Percentiles rank a stretch among this genome's conserved stretches.
phyloP scores from a whole-genome alignment of 2,113 vertebrate genomes.

The Tupaia tana region DNA sequence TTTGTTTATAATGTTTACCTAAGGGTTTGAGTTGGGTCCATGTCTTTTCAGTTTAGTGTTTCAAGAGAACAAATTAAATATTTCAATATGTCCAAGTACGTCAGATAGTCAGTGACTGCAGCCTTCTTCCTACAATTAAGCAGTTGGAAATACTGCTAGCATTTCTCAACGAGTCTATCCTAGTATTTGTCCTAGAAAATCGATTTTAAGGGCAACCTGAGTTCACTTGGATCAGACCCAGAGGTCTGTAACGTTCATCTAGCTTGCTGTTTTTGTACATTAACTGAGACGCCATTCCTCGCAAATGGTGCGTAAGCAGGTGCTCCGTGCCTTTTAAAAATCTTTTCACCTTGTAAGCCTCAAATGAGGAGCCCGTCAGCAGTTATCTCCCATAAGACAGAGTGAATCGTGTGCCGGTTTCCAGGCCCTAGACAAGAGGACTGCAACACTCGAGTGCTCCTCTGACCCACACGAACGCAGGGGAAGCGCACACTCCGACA shows the following conservation, averaged over 20 bases:
- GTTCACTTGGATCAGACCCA: constrained; percentile 35
- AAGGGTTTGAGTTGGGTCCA: constrained; percentile 1
- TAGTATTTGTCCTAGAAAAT: constrained; percentile 44
- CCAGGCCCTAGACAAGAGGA: neutral
- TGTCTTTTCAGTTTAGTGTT: constrained; percentile 31
- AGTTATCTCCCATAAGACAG: neutral
- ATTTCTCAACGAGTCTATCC: constrained; percentile 17
- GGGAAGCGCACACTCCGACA: constrained; percentile 12
- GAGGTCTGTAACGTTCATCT: neutral
- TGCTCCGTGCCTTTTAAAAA: no score
- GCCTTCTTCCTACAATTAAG: constrained; percentile 32
- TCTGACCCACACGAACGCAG: constrained; percentile 12
- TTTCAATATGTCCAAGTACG: constrained; percentile 42
- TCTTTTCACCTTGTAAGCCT: neutral
- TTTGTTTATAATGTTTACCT: neutral
- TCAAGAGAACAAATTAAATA: neutral
- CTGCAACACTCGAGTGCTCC: neutral
- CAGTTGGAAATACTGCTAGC: neutral
- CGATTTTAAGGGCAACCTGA: constrained; percentile 41
- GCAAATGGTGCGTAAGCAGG: neutral
- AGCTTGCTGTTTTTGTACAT: neutral
- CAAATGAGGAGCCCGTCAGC: neutral
- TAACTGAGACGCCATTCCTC: constrained; percentile 20
- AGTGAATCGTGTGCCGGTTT: neutral
- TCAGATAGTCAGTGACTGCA: neutral